These are phyloP conservation scores for Ectemnius continuus DNA, from an alignment of 2,888 invertebrate species.

Conservation along the genomic window DNA sequence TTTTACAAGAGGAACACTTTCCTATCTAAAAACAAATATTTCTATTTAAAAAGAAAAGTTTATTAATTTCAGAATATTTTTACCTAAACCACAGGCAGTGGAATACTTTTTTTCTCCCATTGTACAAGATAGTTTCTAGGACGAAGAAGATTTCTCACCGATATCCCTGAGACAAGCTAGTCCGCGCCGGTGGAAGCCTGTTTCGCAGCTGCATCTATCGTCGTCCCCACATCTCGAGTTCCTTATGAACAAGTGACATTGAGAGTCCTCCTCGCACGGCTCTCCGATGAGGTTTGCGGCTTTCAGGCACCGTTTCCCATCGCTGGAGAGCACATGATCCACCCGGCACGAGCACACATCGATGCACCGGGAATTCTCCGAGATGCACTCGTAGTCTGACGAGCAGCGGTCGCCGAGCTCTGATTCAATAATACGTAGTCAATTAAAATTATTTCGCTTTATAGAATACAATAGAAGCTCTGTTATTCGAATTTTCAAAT, in stretches of 20 bases:
- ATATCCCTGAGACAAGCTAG: constrained; percentile 62
- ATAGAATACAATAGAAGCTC: too few relatives aligned
- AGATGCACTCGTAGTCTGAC: constrained; percentile 73
- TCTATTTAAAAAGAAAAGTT: too few relatives aligned
- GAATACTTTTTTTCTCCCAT: not conserved
- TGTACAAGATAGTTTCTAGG: not conserved
- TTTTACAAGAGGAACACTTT: too few relatives aligned
- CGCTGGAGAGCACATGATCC: constrained; percentile 68
- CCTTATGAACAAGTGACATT: constrained; percentile 69
- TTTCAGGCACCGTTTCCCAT: constrained; percentile 70
- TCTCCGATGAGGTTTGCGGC: constrained; percentile 70
- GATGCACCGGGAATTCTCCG: constrained; percentile 69
- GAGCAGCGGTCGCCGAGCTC: constrained; percentile 70
- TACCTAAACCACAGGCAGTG: too few relatives aligned
- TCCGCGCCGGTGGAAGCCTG: constrained; percentile 66
- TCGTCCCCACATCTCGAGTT: constrained; percentile 60
- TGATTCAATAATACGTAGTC: constrained; percentile 27
- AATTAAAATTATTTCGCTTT: too few relatives aligned
- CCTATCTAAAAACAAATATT: too few relatives aligned
- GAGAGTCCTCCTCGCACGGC: constrained; percentile 69
- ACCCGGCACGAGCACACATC: constrained; percentile 71
- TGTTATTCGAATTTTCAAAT: too few relatives aligned
- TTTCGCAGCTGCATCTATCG: constrained; percentile 65
- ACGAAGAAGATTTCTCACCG: constrained; percentile 54
- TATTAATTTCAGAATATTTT: too few relatives aligned